Evolutionary conservation across 2,797 vertebrate species (phyloP), one percentile per base, ranked within the genome.

Genomic region (Morus bassanus): DNA sequence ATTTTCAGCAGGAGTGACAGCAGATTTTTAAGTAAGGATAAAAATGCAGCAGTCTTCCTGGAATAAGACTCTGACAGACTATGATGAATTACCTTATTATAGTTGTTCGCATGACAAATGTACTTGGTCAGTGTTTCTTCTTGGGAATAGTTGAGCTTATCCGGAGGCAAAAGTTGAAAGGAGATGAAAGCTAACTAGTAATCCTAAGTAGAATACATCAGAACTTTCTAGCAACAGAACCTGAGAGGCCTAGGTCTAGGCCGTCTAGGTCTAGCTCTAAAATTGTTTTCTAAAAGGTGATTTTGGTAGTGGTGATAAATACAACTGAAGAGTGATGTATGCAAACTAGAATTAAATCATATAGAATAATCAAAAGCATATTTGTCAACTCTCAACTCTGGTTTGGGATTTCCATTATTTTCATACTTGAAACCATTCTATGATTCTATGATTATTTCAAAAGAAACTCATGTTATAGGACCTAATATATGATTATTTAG

Each of bases 51-150:
- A 96, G 97, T 95, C 96, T 98, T 98, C 94, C 94, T 97, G 95
- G 95, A 98, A 97, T 97, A 97, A 97, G 97, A 94, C 75, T 88
- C 93, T 98, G 98, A 98, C 98, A 98, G 98, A 98, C 97, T 97
- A 94, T 98, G 98, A 98, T 98, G 97, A 98, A 98, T 98, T 98
- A 98, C 97, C 98, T 98, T 98, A 98, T 98, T 98, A 98, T 95
- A 85, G 88, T 97, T 96, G 95, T 96, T 98, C 93, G 43, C 96
- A 97, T 98, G 98, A 98, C 98, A 98, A 98, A 98, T 98, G 96
- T 96, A 98, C 97, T 98, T 98, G 97, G 98, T 98, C 97, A 97
- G 96, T 97, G 94, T 97, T 98, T 98, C 97, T 98, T 98, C 95
- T 97, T 96, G 97, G 97, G 97, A 98, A 97, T 97, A 97, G 95